Evolutionary conservation across 2,888 invertebrate genomes (phyloP).

Genomic region (Andrena fulva): DNA sequence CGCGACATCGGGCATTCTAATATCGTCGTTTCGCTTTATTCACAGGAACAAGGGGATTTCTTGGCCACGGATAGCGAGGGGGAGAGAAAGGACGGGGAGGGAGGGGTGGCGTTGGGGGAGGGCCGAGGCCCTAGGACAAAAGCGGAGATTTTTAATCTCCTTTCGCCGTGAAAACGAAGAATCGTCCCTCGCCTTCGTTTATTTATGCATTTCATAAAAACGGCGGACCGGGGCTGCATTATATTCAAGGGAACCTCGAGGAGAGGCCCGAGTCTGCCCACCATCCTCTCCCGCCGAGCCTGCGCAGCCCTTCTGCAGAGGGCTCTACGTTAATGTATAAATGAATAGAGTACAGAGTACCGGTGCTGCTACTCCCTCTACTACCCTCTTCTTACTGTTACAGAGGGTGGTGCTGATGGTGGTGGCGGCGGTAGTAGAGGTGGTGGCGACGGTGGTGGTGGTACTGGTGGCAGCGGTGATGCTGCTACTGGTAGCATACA

Average conservation of each 20-base stretch:
- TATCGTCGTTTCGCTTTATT: slow-evolving; percentile 15
- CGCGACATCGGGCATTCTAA: background rate
- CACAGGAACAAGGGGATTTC: slow-evolving; percentile 19
- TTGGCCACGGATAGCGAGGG: slow-evolving; percentile 10
- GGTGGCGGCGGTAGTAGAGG: slow-evolving; percentile 22
- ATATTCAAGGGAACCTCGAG: slow-evolving; percentile 49
- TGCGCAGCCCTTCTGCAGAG: slow-evolving; percentile 56
- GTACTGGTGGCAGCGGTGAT: slow-evolving; percentile 1
- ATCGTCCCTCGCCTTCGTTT: slow-evolving; percentile 61
- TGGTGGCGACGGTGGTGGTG: background rate
- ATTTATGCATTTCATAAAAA: slow-evolving; percentile 71
- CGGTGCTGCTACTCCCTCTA: slow-evolving; percentile 53
- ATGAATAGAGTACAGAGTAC: slow-evolving; percentile 66
- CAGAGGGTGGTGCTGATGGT: slow-evolving; percentile 41
- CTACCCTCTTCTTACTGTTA: slow-evolving; percentile 48
- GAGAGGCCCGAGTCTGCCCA: slow-evolving; percentile 34
- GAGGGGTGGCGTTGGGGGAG: background rate
- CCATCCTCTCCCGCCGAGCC: slow-evolving; percentile 42
- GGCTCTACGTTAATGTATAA: slow-evolving; percentile 60
- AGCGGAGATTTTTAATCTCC: slow-evolving; percentile 56
- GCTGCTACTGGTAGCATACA: slow-evolving; percentile 26
- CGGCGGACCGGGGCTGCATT: slow-evolving; percentile 57
- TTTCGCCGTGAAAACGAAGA: slow-evolving; percentile 51
- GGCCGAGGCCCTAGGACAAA: slow-evolving; percentile 35
- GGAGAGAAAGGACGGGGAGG: background rate